phyloP scores from a whole-genome alignment of 2,888 invertebrate species.

The Clunio marinus region DNA sequence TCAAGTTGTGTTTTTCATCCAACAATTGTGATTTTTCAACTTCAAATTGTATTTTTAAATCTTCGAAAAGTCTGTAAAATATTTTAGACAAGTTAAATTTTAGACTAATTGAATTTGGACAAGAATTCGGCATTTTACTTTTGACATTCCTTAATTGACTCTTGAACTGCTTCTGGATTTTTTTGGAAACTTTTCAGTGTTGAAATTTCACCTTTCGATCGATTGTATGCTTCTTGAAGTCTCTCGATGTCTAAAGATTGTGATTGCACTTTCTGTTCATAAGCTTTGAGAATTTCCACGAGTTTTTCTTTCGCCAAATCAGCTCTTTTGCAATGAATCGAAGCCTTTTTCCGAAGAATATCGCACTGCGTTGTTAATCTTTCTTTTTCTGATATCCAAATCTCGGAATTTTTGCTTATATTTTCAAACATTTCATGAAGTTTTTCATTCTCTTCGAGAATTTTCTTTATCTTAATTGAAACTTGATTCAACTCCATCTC shows the following conservation, averaged over 20 bases:
- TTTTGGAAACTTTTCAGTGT: slow-evolving; percentile 45
- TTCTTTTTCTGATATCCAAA: slow-evolving; percentile 50
- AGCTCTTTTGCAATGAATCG: slow-evolving; percentile 57
- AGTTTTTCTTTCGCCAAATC: slow-evolving; percentile 68
- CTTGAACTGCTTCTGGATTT: slow-evolving; percentile 47
- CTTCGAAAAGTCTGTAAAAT: slow-evolving; percentile 62
- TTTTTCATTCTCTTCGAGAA: slow-evolving; percentile 65
- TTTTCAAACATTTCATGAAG: slow-evolving; percentile 56
- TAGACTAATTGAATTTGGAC: too few relatives aligned
- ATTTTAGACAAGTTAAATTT: not conserved
- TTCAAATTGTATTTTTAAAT: slow-evolving; percentile 68
- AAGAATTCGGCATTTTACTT: slow-evolving; percentile 54
- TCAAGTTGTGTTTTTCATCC: slow-evolving; percentile 43
- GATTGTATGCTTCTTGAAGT: slow-evolving; percentile 48
- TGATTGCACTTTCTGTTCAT: slow-evolving; percentile 65
- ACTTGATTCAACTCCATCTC: slow-evolving; percentile 67
- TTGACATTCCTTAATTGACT: slow-evolving; percentile 70
- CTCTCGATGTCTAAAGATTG: slow-evolving; percentile 49
- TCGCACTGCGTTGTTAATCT: slow-evolving; percentile 48
- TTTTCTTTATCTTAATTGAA: slow-evolving; percentile 65
- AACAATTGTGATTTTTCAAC: slow-evolving; percentile 61
- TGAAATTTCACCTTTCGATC: slow-evolving; percentile 48
- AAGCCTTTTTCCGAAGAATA: slow-evolving; percentile 49
- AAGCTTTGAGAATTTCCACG: slow-evolving; percentile 67
- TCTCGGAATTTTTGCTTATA: slow-evolving; percentile 51